Evolutionary conservation across 2,888 invertebrate species (phyloP), one percentile per base, ranked within the genome.

Genomic region (Craniophora ligustri): DNA sequence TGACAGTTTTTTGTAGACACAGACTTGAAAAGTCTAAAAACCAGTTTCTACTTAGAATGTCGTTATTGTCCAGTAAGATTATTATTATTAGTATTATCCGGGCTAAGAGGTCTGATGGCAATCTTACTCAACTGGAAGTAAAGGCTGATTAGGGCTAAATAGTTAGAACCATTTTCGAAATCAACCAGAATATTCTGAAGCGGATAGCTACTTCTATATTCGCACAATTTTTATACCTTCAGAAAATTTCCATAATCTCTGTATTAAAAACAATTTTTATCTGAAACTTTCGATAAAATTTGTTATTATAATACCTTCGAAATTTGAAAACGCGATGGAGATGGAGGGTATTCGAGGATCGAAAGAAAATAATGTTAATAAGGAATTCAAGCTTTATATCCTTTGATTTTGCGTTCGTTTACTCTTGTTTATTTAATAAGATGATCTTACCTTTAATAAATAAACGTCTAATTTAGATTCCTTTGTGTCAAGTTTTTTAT

Each of bases 251-350:
- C 68, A 69, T 72, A 68, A 68, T 72, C 53, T 63, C 63, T 50
- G 36, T 40, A 36, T 59, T 55, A 53, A 59, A 51, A 54, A 47
- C 35, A 55, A 47, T 53, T 67, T 67, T 67, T 53, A 38, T 21
- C 26, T 6, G 32, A 32, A 72, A 50, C 46, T 54, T 30, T 34
- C 45, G 50, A 54, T 62, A 45, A 16, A 66, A 70, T 69, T 47
- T 70, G 69, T 50, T 60, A 68, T 64, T 72, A 55, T 72, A 69
- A 70, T 72, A 57, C 46, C 21, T 50, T 42, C 11, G 4, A 10
- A 67, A 48, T 16, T 62, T 30, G 5, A 16, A 48, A 47, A 31
- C 28, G 28, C 11, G 14, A 10, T 23, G 21, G 21, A 40, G 14
- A 10, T 23, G 21, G 21, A 40, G 23, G 3, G 36, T 13, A 21